A percentile compares a stretch with the other conserved stretches of the same genome.
These are phyloP conservation scores for Octomys mimax DNA, from an alignment of 2,797 vertebrate species.

Conservation along the genomic window DNA sequence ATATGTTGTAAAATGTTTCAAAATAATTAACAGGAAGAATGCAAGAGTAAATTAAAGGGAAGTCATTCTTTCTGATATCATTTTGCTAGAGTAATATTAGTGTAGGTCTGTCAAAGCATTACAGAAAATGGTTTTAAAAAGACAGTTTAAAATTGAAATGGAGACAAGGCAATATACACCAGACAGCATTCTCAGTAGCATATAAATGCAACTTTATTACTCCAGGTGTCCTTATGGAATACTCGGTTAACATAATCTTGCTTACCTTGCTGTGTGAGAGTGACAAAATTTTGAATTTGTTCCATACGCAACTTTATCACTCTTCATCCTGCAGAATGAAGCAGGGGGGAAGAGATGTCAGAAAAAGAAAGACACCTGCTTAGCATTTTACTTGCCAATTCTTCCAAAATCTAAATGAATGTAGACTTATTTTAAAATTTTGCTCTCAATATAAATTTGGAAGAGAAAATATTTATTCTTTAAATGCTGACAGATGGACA, in stretches of 20 bases:
- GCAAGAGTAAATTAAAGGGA: slow-evolving; percentile 61
- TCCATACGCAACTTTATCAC: rapidly evolving
- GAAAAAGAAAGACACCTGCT: neutral
- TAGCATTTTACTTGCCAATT: slow-evolving; percentile 51
- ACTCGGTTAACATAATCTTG: neutral
- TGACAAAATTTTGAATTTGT: neutral
- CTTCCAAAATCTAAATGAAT: slow-evolving; percentile 1
- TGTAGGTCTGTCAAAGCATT: slow-evolving; percentile 55
- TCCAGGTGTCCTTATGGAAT: neutral
- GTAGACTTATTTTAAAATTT: slow-evolving; percentile 23
- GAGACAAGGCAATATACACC: neutral
- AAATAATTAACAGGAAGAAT: slow-evolving; percentile 74
- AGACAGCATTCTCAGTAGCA: neutral
- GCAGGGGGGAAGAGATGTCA: neutral
- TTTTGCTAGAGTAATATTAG: neutral
- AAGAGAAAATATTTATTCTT: slow-evolving; percentile 55
- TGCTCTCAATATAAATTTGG: neutral
- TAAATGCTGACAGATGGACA: neutral
- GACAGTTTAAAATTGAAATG: slow-evolving; percentile 63
- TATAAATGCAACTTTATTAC: neutral
- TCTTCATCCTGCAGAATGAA: neutral
- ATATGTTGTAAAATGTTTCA: slow-evolving; percentile 63
- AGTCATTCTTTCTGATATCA: slow-evolving; percentile 64
- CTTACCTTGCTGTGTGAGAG: neutral
- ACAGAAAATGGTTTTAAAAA: slow-evolving; percentile 64